Conservation (phyloP, 2,888 invertebrate species). For the Hypolimnas misippus region DNA sequence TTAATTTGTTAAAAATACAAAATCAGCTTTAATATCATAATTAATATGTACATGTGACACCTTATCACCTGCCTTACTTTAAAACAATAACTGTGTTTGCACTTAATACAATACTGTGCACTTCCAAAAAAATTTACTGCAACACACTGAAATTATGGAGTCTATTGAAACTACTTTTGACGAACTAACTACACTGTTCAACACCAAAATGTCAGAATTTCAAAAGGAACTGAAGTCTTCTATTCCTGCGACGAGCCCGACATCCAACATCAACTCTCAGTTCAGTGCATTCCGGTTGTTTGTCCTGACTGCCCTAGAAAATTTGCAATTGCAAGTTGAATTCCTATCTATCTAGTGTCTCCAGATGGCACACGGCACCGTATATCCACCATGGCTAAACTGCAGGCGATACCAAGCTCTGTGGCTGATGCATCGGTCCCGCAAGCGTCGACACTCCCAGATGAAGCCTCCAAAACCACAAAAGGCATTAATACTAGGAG, state of each 20-base stretch:
- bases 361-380: not conserved
- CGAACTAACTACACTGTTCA: not conserved
- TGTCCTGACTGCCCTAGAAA: conserved; percentile 3
- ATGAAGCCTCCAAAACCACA: not conserved
- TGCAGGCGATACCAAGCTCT: not conserved
- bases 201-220: conserved; percentile 1
- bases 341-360: not conserved
- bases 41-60: too few species aligned
- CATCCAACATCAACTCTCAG: conserved; percentile 7
- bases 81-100: too few species aligned
- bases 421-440: not conserved
- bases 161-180: not conserved
- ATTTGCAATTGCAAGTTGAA: not conserved
- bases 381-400: not conserved
- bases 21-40: too few species aligned
- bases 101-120: too few species aligned
- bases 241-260: conserved; percentile 1
- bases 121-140: too few species aligned
- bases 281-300: not conserved
- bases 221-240: not conserved
- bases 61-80: too few species aligned
- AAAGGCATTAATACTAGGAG: not conserved
- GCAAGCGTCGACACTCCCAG: not conserved
- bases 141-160: not conserved
- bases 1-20: too few species aligned